Evolutionary conservation across 1,140 invertebrate species (phyloP).

Genomic region (Bombus haemorrhoidalis): DNA sequence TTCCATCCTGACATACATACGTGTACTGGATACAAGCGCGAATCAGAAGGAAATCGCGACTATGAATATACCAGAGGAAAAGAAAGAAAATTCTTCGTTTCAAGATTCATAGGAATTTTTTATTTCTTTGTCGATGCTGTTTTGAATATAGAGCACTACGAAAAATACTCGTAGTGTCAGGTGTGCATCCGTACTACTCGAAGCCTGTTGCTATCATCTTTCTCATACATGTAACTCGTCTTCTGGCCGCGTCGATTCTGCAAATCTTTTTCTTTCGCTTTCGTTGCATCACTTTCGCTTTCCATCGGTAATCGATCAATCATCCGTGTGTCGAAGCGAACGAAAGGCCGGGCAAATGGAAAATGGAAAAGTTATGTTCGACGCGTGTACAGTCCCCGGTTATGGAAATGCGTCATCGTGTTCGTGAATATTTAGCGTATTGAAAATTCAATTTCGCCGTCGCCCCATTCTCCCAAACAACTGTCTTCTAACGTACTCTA

Average conservation of each 20-base stretch:
- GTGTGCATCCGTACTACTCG: conserved; percentile 7
- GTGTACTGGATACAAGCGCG: neutral
- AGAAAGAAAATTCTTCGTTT: neutral
- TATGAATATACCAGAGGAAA: conserved; percentile 3
- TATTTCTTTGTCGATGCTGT: neutral
- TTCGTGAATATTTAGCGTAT: neutral
- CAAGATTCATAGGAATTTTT: neutral
- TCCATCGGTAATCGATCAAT: conserved; percentile 37
- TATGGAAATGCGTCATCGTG: neutral
- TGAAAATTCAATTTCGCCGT: conserved; percentile 1
- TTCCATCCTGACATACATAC: neutral
- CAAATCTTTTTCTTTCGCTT: conserved; percentile 9
- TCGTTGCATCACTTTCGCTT: conserved; percentile 8
- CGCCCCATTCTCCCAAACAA: neutral
- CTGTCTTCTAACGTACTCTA: neutral
- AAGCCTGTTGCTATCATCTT: conserved; percentile 25
- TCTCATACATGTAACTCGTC: neutral
- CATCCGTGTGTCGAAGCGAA: neutral
- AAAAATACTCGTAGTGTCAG: conserved; percentile 2
- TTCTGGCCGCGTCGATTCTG: neutral
- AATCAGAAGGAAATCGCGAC: neutral
- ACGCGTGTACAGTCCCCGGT: neutral
- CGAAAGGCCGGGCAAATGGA: conserved; percentile 7
- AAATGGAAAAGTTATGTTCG: conserved; percentile 33
- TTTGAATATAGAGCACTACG: conserved; percentile 26